Evolutionary conservation across 2,888 invertebrate species (phyloP), one percentile per base, ranked within the genome.

Genomic region (Esperia sulphurella): DNA sequence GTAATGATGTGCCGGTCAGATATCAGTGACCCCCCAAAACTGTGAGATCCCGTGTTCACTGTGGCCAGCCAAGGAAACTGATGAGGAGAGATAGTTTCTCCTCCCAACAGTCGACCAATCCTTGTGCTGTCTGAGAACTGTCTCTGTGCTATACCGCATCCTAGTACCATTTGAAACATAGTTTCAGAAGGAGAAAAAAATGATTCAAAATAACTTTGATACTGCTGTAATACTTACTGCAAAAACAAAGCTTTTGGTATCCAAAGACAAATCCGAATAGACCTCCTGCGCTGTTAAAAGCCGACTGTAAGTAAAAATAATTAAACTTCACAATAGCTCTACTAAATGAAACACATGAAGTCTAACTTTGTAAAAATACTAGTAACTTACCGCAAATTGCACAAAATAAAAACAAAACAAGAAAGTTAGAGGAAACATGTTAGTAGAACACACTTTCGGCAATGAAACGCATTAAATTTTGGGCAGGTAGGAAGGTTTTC

Each of bases 1-100:
- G 92, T 92, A 30, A 92, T 54, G 6, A 92, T 75, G 59, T 92
- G 92, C 61, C 83, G 83, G 65, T 92, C 91, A 53, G 91, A 92
- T 56, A 92, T 91, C 45, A 92, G 62, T 14, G 90, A 82, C 6
- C 91, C 92, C 37, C 84, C 80, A 14, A 89, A 58, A 10, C 71
- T 63, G 1, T 57, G 55, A 3, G 53, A 44, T 1, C 79, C 80
- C 45, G 75, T 77, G 14, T 87, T 68, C 48, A 92, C 68, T 31
- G 82, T 69, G 1, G 83, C 89, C 21, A 92, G 71, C 92, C 92
- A 92, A 0, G 92, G 91, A 69, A 91, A 92, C 62, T 91, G 90
- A 55, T 91, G 85, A 0, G 82, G 76, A 37, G 75, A 70, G 13
- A 85, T 74, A 45, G 68, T 72, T 61, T 91, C 91, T 2, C 91